Conservation (phyloP, 2,113 vertebrate species). For the Catagonus wagneri region DNA sequence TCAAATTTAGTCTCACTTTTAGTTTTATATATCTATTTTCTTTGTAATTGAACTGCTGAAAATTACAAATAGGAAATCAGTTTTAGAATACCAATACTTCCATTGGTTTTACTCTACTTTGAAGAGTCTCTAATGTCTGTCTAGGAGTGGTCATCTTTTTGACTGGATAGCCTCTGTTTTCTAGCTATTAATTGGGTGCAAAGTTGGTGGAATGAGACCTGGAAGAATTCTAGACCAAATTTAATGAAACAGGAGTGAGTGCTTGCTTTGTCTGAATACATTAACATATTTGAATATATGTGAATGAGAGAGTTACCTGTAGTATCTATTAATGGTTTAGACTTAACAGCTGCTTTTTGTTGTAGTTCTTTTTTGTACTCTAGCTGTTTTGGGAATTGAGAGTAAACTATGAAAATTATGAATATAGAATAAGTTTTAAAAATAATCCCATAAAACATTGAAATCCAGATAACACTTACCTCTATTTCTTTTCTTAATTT, state of each 20-base stretch:
- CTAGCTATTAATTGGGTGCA: neutral
- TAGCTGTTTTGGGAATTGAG: slow-evolving; percentile 39
- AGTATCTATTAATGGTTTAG: neutral
- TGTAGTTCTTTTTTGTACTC: neutral
- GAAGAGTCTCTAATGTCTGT: neutral
- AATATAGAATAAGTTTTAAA: slow-evolving; percentile 8
- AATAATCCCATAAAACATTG: neutral
- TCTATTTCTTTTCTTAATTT: slow-evolving; percentile 89
- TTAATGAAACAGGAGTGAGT: neutral
- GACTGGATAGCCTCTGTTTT: neutral
- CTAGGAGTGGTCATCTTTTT: neutral
- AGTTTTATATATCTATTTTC: slow-evolving; percentile 32
- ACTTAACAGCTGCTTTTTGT: neutral
- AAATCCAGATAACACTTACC: slow-evolving; percentile 82
- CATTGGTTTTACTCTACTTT: neutral
- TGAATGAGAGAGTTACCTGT: neutral
- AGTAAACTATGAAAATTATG: slow-evolving; percentile 53
- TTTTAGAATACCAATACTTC: neutral
- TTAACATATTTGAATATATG: slow-evolving; percentile 32
- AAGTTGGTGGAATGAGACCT: neutral
- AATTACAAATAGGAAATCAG: neutral
- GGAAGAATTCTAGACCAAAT: neutral
- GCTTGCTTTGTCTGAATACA: slow-evolving; percentile 18
- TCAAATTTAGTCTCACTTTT: slow-evolving; percentile 26
- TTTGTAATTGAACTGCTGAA: slow-evolving; percentile 5